These are phyloP conservation scores for Erythrocercus mccallii DNA, from an alignment of 2,113 vertebrate species.

Conservation along the genomic window DNA sequence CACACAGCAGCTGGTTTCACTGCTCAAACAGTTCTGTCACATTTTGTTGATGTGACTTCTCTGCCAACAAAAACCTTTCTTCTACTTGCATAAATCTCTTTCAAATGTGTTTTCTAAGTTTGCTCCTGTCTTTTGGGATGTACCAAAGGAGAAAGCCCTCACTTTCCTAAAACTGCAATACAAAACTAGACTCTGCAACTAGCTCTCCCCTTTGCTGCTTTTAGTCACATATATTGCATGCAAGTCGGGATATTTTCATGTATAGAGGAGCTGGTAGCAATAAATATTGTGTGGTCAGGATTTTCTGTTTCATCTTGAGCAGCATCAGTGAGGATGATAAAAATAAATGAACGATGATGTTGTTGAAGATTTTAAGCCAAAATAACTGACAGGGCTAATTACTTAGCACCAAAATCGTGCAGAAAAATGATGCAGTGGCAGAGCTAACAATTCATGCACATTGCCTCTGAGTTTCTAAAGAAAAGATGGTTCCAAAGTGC, in stretches of 20 bases:
- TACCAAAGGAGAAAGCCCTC: not conserved
- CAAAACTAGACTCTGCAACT: not conserved
- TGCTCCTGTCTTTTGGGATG: not conserved
- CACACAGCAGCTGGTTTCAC: fast-evolving
- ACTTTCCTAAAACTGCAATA: not conserved
- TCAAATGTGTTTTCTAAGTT: not conserved
- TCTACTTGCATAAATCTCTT: not conserved
- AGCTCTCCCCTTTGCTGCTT: not conserved
- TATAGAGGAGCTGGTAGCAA: not conserved
- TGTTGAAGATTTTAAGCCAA: not conserved
- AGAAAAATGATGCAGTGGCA: not conserved
- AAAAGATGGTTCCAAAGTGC: not conserved
- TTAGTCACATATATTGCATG: not conserved
- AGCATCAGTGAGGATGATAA: not conserved
- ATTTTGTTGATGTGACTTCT: not conserved
- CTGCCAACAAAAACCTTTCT: not conserved
- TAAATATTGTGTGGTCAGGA: not conserved
- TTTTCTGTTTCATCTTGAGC: not conserved
- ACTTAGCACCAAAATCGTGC: not conserved
- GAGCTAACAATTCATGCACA: not conserved
- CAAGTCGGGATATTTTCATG: not conserved
- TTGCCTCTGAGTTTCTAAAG: not conserved
- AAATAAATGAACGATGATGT: not conserved
- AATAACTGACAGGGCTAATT: not conserved
- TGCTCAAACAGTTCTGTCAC: not conserved